phyloP scores from a whole-genome alignment of 2,113 vertebrate genomes.

The Pogonocichla stellata region DNA sequence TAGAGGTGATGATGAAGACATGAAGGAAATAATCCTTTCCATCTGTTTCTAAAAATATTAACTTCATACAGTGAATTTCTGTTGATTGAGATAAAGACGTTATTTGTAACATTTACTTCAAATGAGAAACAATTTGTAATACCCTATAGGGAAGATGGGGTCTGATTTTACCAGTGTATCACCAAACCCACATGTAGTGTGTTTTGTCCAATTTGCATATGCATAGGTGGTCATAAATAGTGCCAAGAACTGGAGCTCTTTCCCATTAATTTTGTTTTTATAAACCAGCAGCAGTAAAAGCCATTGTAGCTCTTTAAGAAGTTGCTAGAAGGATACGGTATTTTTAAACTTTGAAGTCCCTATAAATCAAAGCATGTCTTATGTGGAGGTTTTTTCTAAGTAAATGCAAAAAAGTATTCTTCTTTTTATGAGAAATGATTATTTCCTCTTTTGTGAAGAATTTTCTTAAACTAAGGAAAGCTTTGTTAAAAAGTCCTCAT shows the following conservation, averaged over 20 bases:
- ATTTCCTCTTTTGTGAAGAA: constrained; percentile 24
- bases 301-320: not conserved
- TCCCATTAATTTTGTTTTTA: not conserved
- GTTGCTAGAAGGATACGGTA: not conserved
- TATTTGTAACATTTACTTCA: not conserved
- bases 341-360: not conserved
- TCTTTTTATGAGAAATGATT: not conserved
- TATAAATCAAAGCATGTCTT: constrained; percentile 15
- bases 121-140: not conserved
- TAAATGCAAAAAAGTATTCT: not conserved
- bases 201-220: not conserved
- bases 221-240: not conserved
- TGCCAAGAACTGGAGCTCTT: not conserved
- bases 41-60: not conserved
- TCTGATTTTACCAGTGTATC: not conserved
- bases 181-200: not conserved
- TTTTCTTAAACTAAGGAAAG: constrained; percentile 29
- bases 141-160: not conserved
- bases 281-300: not conserved
- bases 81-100: not conserved
- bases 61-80: not conserved
- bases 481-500: not conserved
- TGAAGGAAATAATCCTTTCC: not conserved
- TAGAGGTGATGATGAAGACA: not conserved
- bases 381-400: not conserved